Base-by-base conservation (phyloP, 2,797 vertebrate species). In the Paratrypauchen microcephalus region DNA sequence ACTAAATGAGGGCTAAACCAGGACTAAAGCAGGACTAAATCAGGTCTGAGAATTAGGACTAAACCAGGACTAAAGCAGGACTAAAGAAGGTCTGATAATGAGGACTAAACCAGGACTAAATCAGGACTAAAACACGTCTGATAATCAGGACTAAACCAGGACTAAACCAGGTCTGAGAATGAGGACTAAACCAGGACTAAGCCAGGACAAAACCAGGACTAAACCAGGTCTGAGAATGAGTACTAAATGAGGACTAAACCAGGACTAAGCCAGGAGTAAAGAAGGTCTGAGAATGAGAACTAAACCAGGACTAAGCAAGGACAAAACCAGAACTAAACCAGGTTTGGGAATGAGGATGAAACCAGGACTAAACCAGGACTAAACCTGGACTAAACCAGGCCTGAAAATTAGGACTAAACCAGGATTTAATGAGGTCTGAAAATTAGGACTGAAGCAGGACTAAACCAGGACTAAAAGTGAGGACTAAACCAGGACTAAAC, bases 301-400 rank as follows among this genome's bases (percentile, higher is more conserved):
- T 56, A 56, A 56, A 56, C 54, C 23, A 56, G 54, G 54, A 24
- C 54, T 56, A 56, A 56, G 13, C 23, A 21, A 56, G 23, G n/a
- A 24, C 54, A 24, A 56, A 56, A 6, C 30, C 30, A 32, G 6
- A 1, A 32, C 30, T 32, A 55, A 55, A 55, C 52, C 52, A 55
- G 52, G 8, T 24, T 21, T 55, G 3, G 24, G 39, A 41, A 55
- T 21, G 7, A 55, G 24, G 55, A 15, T 19, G 28, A 57, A 28
- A 30, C 4, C 30, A 32, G 30, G 30, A 32, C 30, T 32, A 32
- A 32, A 47, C 45, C 4, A 47, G 12, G 15, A 47, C 45, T 47
- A 47, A 47, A 47, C 45, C 45, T 16, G 45, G 45, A 7, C 45
- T 47, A 47, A 47, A 47, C 45, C 12, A 45, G 41, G 41, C 0